phyloP scores from a whole-genome alignment of 2,797 vertebrate genomes.

The Nyctibius grandis region DNA sequence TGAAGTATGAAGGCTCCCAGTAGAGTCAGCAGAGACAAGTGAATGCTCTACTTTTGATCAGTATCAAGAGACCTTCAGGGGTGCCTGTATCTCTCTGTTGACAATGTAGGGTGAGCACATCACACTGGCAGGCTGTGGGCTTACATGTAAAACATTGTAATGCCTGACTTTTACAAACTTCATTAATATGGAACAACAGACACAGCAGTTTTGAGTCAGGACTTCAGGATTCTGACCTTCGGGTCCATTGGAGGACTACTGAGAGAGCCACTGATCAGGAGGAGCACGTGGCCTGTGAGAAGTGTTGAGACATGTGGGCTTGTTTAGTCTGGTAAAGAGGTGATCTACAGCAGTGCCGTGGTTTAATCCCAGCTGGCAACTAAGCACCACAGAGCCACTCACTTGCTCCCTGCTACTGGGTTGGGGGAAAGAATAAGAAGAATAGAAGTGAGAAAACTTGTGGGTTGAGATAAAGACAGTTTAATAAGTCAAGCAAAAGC shows the following conservation, averaged over 20 bases:
- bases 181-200: background rate
- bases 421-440: too few relatives aligned
- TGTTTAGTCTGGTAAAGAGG: background rate
- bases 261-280: background rate
- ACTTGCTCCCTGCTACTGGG: too few relatives aligned
- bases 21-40: background rate
- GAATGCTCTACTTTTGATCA: background rate
- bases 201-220: background rate
- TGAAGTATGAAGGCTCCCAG: background rate
- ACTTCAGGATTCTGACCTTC: background rate
- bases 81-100: background rate
- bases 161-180: background rate
- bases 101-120: background rate
- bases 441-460: too few relatives aligned
- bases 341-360: background rate
- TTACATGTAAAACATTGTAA: background rate
- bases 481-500: too few relatives aligned
- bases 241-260: background rate
- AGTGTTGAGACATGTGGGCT: background rate
- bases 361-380: too few relatives aligned
- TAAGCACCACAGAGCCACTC: too few relatives aligned
- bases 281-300: accelerated
- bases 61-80: accelerated
- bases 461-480: too few relatives aligned
- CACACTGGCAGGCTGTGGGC: background rate